phyloP scores from a whole-genome alignment of 2,113 vertebrate genomes.

The Dicrurus megarhynchus region DNA sequence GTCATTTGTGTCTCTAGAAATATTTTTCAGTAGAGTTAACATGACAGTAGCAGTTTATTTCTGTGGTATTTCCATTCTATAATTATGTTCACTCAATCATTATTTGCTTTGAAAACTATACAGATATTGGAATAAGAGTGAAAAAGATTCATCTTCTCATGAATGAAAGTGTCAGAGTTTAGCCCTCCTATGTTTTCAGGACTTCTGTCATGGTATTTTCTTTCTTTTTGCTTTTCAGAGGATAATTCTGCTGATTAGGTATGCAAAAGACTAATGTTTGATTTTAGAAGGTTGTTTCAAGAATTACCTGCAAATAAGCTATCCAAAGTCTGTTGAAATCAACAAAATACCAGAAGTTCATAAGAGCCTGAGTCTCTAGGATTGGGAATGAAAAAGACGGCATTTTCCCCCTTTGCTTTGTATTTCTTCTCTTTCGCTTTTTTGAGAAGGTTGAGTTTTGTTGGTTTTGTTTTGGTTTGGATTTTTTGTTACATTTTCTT shows the following conservation, averaged over 20 bases:
- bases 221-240: background rate
- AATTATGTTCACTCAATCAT: background rate
- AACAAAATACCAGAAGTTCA: background rate
- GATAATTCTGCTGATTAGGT: background rate
- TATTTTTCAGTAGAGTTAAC: background rate
- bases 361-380: background rate
- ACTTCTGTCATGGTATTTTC: background rate
- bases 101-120: background rate
- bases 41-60: background rate
- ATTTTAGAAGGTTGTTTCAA: background rate
- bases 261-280: background rate
- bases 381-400: background rate
- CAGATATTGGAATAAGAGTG: background rate
- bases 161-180: background rate
- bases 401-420: fast-evolving
- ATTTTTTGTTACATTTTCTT: background rate
- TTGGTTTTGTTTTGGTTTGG: fast-evolving
- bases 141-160: background rate
- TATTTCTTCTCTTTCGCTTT: no score
- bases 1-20: background rate
- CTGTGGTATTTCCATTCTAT: background rate
- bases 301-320: background rate
- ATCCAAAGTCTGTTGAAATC: background rate
- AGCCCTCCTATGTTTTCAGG: background rate
- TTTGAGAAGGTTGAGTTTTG: background rate